A percentile compares a stretch with the other conserved stretches of the same genome.
These are phyloP conservation scores for Yponomeuta cagnagella DNA, from an alignment of 2,888 invertebrate species.

Conservation along the genomic window DNA sequence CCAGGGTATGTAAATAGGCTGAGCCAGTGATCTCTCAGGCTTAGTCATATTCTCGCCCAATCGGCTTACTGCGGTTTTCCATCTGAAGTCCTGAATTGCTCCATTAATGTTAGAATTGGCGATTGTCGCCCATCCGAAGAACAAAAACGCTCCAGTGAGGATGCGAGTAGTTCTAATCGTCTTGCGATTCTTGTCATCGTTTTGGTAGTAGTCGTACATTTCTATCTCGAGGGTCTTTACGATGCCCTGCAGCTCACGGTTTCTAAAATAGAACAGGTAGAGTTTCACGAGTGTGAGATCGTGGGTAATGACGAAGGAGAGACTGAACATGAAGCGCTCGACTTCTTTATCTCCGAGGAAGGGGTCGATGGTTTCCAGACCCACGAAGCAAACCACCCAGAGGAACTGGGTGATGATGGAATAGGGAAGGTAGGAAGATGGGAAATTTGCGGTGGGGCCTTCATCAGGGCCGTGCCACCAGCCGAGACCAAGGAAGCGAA, in stretches of 20 bases:
- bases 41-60: constrained; percentile 39
- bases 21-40: constrained; percentile 54
- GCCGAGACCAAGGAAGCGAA: constrained; percentile 58
- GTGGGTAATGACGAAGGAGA: constrained; percentile 66
- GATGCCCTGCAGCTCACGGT: constrained; percentile 56
- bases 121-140: constrained; percentile 66
- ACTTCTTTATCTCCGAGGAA: constrained; percentile 63
- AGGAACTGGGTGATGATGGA: constrained; percentile 53
- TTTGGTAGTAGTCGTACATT: constrained; percentile 55
- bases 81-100: constrained; percentile 51
- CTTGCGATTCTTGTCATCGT: constrained; percentile 38
- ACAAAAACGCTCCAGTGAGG: constrained; percentile 51
- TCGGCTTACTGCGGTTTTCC: constrained; percentile 45
- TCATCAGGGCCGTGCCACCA: constrained; percentile 71
- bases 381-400: constrained; percentile 63
- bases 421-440: constrained; percentile 57
- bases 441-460: constrained; percentile 49
- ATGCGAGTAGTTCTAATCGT: constrained; percentile 50
- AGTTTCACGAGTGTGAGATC: constrained; percentile 62
- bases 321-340: constrained; percentile 66
- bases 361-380: constrained; percentile 66
- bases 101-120: constrained; percentile 58
- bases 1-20: constrained; percentile 70
- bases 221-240: constrained; percentile 53
- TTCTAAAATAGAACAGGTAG: constrained; percentile 61